phyloP scores from a whole-genome alignment of 2,113 vertebrate genomes.

The Chionomys nivalis region DNA sequence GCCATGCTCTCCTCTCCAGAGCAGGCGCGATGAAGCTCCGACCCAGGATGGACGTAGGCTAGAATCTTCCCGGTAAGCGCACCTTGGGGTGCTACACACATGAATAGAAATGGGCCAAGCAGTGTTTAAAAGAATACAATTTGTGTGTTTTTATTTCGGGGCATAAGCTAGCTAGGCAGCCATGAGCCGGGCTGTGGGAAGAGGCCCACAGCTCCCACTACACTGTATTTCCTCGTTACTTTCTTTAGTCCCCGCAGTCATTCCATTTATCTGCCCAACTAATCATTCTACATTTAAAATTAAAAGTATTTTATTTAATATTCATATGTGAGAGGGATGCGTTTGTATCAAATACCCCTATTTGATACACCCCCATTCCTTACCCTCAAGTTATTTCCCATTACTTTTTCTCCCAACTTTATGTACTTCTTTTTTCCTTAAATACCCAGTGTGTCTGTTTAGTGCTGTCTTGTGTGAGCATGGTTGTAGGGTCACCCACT shows the following conservation, averaged over 20 bases:
- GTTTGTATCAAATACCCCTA: not conserved
- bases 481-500: not conserved
- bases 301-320: not conserved
- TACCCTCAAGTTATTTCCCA: not conserved
- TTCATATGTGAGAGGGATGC: not conserved
- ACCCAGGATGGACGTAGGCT: no score
- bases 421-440: not conserved
- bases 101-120: no score
- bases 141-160: no score
- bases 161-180: no score
- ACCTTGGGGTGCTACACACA: no score
- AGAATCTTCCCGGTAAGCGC: no score
- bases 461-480: not conserved
- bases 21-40: no score
- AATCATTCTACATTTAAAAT: not conserved
- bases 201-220: no score
- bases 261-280: not conserved
- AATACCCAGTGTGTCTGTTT: not conserved
- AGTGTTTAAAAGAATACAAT: no score
- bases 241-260: not conserved
- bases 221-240: not conserved
- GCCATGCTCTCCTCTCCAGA: no score
- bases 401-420: not conserved
- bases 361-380: not conserved
- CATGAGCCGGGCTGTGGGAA: no score